Conservation (phyloP, 35 echinoderm and acorn worm genomes). For the Chiridota heheva region DNA sequence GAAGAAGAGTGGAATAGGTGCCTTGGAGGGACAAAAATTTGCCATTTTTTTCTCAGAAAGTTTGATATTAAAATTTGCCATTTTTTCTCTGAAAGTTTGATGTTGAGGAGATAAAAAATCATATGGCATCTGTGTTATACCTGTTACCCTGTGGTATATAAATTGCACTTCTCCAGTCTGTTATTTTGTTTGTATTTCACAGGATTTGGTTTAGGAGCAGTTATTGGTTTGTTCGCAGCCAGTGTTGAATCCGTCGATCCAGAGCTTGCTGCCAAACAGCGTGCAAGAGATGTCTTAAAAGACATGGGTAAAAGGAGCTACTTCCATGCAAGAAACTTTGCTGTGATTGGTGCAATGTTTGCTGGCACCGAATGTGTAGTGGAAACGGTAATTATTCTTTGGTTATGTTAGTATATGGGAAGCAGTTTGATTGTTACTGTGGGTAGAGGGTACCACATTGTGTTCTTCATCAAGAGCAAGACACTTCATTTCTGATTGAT, state of each 20-base stretch:
- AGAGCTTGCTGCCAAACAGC: slow-evolving; percentile 78
- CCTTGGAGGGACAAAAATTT: no score
- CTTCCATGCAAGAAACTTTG: slow-evolving; percentile 98
- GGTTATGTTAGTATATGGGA: no score
- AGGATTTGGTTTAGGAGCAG: slow-evolving; percentile 94
- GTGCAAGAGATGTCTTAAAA: slow-evolving; percentile 88
- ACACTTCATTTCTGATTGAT: no score
- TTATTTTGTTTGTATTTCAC: no score
- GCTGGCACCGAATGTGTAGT: slow-evolving; percentile 87
- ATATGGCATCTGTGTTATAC: neutral
- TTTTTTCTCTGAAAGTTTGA: neutral
- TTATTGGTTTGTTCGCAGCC: slow-evolving; percentile 92
- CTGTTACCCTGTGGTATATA: no score
- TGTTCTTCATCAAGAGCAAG: neutral
- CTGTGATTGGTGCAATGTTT: slow-evolving; percentile 98
- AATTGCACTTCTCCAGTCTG: no score
- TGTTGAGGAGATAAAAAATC: neutral
- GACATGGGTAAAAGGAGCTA: slow-evolving; percentile 95
- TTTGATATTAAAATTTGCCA: no score
- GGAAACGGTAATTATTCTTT: slow-evolving; percentile 82
- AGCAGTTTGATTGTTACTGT: neutral
- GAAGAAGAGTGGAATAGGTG: no score
- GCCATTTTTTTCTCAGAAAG: no score
- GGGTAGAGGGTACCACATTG: neutral
- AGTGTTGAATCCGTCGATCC: slow-evolving; percentile 92